Evolutionary conservation across 2,113 vertebrate genomes (phyloP).

Genomic region (Microcebus jonahi): DNA sequence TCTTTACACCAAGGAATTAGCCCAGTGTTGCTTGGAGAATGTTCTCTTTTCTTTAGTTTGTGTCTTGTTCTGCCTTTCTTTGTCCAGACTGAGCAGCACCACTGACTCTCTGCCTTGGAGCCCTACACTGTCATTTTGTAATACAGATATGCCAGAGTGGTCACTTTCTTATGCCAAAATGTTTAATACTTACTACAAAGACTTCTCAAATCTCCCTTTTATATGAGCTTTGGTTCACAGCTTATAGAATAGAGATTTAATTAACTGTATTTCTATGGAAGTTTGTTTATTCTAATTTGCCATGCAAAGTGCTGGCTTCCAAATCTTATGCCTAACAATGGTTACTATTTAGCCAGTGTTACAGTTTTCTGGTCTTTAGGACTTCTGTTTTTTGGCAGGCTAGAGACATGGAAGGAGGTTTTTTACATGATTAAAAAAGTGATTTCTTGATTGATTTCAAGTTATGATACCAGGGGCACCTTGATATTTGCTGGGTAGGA

Average conservation of each 20-base stretch:
- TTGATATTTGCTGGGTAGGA: background rate
- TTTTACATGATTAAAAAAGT: background rate
- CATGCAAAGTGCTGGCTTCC: background rate
- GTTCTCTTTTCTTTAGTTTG: background rate
- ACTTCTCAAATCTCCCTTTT: background rate
- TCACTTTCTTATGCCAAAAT: background rate
- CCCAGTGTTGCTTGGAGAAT: background rate
- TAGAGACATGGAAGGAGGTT: background rate
- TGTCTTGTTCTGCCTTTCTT: background rate
- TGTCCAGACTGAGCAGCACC: background rate
- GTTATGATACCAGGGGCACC: background rate
- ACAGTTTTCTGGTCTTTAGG: background rate
- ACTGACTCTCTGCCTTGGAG: background rate
- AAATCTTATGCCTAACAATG: background rate
- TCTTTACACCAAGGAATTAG: background rate
- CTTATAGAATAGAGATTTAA: conserved; percentile 18
- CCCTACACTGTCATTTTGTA: background rate
- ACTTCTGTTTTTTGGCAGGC: background rate
- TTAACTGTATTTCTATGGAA: background rate
- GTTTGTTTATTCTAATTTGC: background rate
- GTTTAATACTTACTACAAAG: background rate
- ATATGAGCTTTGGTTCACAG: background rate
- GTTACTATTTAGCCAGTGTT: background rate
- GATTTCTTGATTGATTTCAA: conserved; percentile 24
- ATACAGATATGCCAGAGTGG: background rate